Evolutionary conservation across 2,797 vertebrate genomes (phyloP).

Genomic region (Rhynchonycteris naso): DNA sequence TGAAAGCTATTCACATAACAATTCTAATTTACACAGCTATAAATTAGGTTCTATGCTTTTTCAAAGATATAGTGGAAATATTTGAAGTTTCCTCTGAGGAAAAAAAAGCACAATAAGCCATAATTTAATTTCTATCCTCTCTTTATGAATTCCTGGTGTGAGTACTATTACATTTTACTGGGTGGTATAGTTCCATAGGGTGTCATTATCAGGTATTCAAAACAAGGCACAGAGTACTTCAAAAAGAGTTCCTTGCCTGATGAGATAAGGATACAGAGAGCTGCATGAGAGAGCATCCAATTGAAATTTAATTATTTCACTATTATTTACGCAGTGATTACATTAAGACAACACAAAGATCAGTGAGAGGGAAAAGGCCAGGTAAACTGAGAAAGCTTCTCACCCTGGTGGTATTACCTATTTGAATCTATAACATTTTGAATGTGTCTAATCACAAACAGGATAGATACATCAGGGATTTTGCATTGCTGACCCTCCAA

Average conservation of each 20-base stretch:
- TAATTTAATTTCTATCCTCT: constrained; percentile 50
- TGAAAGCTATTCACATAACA: constrained; percentile 47
- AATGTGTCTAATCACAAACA: not conserved
- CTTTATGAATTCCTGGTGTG: not conserved
- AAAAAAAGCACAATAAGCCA: constrained; percentile 30
- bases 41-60: constrained; percentile 51
- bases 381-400: not conserved
- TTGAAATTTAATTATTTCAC: constrained; percentile 9
- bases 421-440: not conserved
- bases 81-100: constrained; percentile 36
- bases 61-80: constrained; percentile 19
- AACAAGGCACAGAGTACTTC: not conserved
- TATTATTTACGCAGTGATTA: not conserved
- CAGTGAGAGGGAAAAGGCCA: not conserved
- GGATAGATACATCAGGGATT: fast-evolving
- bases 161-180: constrained; percentile 1
- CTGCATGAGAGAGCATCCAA: not conserved
- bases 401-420: not conserved
- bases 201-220: not conserved
- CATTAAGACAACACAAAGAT: not conserved
- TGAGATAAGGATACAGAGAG: not conserved
- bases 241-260: not conserved
- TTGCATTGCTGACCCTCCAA: not conserved
- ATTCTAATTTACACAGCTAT: constrained; percentile 40
- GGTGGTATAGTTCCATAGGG: not conserved